Base-by-base conservation (phyloP, 2,797 vertebrate species). In the Chelidonichthys spinosus region DNA sequence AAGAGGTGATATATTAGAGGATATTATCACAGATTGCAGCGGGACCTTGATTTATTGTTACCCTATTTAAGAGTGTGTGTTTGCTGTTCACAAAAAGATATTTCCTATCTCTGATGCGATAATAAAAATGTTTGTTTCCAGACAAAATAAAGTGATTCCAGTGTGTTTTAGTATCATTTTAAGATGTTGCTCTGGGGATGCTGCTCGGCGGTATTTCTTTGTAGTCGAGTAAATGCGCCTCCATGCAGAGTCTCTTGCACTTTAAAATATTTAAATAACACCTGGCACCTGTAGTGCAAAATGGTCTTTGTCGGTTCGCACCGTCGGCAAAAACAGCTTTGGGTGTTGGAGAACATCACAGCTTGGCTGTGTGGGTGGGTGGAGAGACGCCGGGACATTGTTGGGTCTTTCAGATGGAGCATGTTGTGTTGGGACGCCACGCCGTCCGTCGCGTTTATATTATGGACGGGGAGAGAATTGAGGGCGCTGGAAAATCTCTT, bases 331-430 rank as follows among this genome's bases (percentile, higher is more conserved):
- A 81, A 87, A 83, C 78, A 77, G 83, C 84, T 86, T 78, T 76
- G 70, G 82, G 88, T 88, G 84, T 76, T 82, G 72, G 68, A 73
- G 86, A 87, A 87, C 82, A 85, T 86, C 84, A 82, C 85, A 85
- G 84, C 75, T 85, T 77, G 82, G 64, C 40, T 62, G 66, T 60
- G 84, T 79, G 84, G 79, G 72, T 42, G 85, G 60, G n/a, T 54
- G 77, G 66, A 76, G 82, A 86, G 70, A 60, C 7, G 25, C 25
- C 25, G 7, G 79, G 81, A 70, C 79, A 71, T 72, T 78, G 72
- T 74, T 37, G 32, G 65, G 81, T 46, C n/a, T 58, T 72, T 76
- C 53, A 63, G 73, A 82, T 47, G 25, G 37, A 80, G 64, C 64
- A 58, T 36, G 79, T 65, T 78, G 74, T 82, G 65, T 53, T 25